Evolutionary conservation across 2,797 vertebrate species (phyloP), one percentile per base, ranked within the genome.

Genomic region (Ptychadena robeensis): DNA sequence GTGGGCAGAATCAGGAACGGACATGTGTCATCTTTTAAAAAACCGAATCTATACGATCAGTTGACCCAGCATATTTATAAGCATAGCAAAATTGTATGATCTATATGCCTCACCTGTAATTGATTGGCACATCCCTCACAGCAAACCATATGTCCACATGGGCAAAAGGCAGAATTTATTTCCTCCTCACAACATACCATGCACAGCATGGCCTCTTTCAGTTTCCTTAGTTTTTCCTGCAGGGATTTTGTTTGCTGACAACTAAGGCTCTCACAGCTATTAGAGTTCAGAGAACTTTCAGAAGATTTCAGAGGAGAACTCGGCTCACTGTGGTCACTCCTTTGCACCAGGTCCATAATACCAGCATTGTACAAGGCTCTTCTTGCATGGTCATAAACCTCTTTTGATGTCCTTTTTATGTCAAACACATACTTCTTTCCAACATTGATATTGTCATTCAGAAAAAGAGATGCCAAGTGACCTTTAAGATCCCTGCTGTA

Each of bases 391-490:
- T 99, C 98, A 25, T 99, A 99, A 22, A 96, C 98, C 92, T 99
- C 98, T 91, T 99, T 99, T 66, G 97, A 95, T 4, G 98, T 99
- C 87, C 98, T 96, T 31, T 95, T 95, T 86, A 99, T 99, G 87
- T 99, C 98, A 28, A 99, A 99, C 11, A 99, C 96, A 0, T 98
- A 99, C 80, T 99, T 99, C 92, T 99, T 99, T 80, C 98, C 98
- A 74, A 99, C 94, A 90, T 98, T 96, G 85, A 99, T 96, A 89
- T 98, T 98, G 88, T 99, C 98, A 44, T 99, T 99, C 87, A 99
- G 95, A 87, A 99, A 99, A 0, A 99, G 93, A 1, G 98, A 99
- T 0, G 98, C 98, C 28, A 99, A 88, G 90, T 99, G 98, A 35
- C 98, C 98, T 87, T 99, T 99, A 82, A 99, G 94, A 89, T 99